Conservation (phyloP, 1,140 invertebrate species). For the Chymomyza costata region DNA sequence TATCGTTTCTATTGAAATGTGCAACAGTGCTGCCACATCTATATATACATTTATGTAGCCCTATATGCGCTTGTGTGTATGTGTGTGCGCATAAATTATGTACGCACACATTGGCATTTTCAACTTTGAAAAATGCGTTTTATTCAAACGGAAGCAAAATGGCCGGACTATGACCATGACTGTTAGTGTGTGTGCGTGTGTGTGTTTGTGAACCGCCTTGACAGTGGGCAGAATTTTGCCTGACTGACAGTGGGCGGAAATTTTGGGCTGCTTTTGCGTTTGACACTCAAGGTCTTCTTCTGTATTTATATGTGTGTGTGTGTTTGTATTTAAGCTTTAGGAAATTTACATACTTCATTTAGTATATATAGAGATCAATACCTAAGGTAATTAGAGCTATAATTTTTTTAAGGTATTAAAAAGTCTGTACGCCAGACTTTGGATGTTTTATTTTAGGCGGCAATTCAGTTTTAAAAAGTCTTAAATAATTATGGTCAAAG, state of each 20-base stretch:
- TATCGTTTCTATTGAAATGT: too few relatives aligned
- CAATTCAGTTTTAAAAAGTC: too few relatives aligned
- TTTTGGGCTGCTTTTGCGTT: background rate
- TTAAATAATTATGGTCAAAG: too few relatives aligned
- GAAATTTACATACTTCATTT: slow-evolving; percentile 50
- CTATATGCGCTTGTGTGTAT: slow-evolving; percentile 24
- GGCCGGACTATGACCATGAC: background rate
- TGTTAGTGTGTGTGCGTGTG: background rate
- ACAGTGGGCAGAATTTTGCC: too few relatives aligned
- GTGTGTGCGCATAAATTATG: slow-evolving; percentile 57
- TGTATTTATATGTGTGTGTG: slow-evolving; percentile 13
- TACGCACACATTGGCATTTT: slow-evolving; percentile 37
- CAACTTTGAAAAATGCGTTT: slow-evolving; percentile 62
- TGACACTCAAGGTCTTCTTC: slow-evolving; percentile 29
- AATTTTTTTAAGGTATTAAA: too few relatives aligned
- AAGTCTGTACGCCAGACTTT: too few relatives aligned
- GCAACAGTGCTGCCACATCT: too few relatives aligned
- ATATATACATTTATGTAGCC: slow-evolving; percentile 10
- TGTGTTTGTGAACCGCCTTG: too few relatives aligned
- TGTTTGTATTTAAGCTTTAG: slow-evolving; percentile 40
- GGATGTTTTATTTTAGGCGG: too few relatives aligned
- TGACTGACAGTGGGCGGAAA: too few relatives aligned
- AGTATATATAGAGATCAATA: too few relatives aligned
- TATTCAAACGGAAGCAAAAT: slow-evolving; percentile 55
- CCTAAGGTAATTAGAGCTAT: too few relatives aligned